Conservation (phyloP, 2,797 vertebrate species). For the Cryptoblepharus egeriae region DNA sequence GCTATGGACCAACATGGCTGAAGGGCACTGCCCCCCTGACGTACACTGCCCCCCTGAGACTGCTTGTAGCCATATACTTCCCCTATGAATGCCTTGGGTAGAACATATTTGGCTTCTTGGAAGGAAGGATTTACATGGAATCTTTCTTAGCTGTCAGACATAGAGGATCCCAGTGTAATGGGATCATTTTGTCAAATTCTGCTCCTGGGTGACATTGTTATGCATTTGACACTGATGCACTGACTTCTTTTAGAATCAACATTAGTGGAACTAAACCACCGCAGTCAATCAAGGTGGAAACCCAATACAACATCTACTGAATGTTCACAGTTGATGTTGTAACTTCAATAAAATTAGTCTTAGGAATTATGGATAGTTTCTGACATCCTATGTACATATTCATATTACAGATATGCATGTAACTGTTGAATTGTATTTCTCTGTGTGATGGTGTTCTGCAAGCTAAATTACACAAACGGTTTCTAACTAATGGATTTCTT, state of each 20-base stretch:
- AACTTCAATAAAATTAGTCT: slow-evolving; percentile 54
- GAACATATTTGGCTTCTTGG: too few species aligned
- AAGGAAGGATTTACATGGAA: too few species aligned
- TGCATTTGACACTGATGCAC: slow-evolving; percentile 3
- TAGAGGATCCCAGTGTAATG: neutral
- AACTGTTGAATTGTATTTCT: slow-evolving; percentile 43
- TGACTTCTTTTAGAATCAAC: slow-evolving; percentile 29
- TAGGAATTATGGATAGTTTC: too few species aligned
- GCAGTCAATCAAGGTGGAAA: neutral
- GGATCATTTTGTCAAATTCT: slow-evolving; percentile 1
- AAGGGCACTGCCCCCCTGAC: too few species aligned
- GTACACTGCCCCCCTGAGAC: too few species aligned
- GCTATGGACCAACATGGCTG: too few species aligned
- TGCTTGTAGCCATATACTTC: too few species aligned
- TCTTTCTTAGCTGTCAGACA: neutral
- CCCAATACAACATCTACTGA: neutral
- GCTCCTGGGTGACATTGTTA: neutral
- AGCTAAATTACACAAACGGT: slow-evolving; percentile 39
- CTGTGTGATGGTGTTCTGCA: slow-evolving; percentile 51
- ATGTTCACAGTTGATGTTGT: slow-evolving; percentile 3
- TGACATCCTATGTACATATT: neutral
- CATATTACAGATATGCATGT: slow-evolving; percentile 30
- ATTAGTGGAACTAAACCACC: slow-evolving; percentile 17
- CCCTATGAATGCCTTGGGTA: too few species aligned
- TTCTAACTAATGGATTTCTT: slow-evolving; percentile 67